Evolutionary conservation across 2,888 invertebrate genomes (phyloP), one percentile per base, ranked within the genome.

Genomic region (Lycocerus yunnanus): DNA sequence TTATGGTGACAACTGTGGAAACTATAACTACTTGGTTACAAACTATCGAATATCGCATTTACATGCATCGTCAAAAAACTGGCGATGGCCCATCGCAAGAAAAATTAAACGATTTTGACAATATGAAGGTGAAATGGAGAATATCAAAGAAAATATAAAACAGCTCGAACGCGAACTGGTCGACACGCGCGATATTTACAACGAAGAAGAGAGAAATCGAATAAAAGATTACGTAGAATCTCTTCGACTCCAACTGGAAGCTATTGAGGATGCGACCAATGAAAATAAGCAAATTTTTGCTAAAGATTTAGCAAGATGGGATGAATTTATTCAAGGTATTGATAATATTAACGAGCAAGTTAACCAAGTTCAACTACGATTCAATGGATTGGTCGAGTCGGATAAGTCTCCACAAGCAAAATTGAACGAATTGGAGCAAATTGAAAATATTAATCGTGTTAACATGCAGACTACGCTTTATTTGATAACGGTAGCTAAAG

Each of bases 11-110:
- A 16, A 91, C 95, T 0, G 92, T 95, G 66, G 94, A 95, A 85
- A 93, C 92, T 0, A 93, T 96, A 60, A 94, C 95, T 0, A 92
- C 93, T 13, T 95, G 95, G 94, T 85, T 96, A 61, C 94, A 96
- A 87, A 94, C 93, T 20, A 94, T 96, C 74, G 95, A 95, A 84
- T 95, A 95, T 80, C 91, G 92, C 81, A 93, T 95, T 66, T 93
- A 91, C 81, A 84, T 91, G 18, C 90, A 89, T 75, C 84, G 89
- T n/a, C 89, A 90, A 79, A 88, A 90, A 84, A 89, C 89, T 0
- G 88, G 88, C 15, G 89, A 90, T 66, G 90, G 90, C 11, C 90
- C 90, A 1, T 89, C 92, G n/a, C 89, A 90, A 80, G 89, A 90
- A 77, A 89, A 91, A 77, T 86, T 93, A 5, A 85, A 89, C 77